Conservation (phyloP, 2,888 invertebrate species). For the Stenoptilia bipunctidactyla region DNA sequence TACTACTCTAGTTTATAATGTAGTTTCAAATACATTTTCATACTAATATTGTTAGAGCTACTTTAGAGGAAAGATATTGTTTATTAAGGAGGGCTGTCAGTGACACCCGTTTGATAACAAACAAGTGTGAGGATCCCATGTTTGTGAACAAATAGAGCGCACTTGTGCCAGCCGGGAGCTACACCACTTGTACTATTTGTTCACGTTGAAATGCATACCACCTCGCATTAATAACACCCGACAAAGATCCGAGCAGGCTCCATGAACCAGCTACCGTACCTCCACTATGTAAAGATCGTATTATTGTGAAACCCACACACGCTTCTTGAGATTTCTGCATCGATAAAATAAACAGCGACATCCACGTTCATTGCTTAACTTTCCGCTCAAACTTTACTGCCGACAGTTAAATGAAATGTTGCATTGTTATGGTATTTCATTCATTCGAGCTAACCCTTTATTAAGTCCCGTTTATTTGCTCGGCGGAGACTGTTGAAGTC, state of each 20-base stretch:
- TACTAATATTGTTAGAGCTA: too few species aligned
- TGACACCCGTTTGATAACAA: too few species aligned
- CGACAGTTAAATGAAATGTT: not conserved
- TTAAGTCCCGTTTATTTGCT: constrained; percentile 22
- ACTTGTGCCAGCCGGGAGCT: constrained; percentile 43
- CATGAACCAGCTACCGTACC: not conserved
- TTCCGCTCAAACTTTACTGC: constrained; percentile 7
- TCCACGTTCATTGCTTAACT: constrained; percentile 10
- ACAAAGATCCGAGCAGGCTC: not conserved
- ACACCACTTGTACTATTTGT: constrained; percentile 37
- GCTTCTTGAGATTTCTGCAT: not conserved
- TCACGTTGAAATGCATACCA: constrained; percentile 55
- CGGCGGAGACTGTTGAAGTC: constrained; percentile 29
- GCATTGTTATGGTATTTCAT: not conserved
- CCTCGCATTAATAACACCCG: not conserved
- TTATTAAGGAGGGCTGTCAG: too few species aligned
- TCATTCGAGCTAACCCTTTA: constrained; percentile 8
- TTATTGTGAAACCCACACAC: constrained; percentile 1
- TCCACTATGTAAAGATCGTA: too few species aligned
- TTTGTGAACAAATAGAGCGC: constrained; percentile 58
- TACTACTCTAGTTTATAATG: too few species aligned
- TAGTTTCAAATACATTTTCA: too few species aligned
- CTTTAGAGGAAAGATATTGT: too few species aligned
- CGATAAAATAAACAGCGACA: constrained; percentile 1
- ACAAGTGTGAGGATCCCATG: constrained; percentile 37